Evolutionary conservation across 2,888 invertebrate species (phyloP), one percentile per base, ranked within the genome.

Genomic region (Catocala fraxini): DNA sequence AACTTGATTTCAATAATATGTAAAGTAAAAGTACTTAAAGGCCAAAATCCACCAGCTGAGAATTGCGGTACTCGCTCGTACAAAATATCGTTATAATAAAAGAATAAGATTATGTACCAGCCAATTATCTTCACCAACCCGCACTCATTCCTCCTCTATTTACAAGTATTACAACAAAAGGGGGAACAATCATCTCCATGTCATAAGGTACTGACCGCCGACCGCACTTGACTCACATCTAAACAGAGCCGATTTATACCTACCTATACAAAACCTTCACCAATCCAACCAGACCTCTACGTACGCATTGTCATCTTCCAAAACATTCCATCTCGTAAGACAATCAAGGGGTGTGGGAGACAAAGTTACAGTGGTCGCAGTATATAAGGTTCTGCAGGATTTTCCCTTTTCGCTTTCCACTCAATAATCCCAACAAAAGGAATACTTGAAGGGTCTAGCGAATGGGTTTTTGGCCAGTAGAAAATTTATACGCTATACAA

Each of bases 401-500:
- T 83, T 85, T 80, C 80, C 79, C 80, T 82, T 84, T 83, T 81
- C 79, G 79, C 74, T 78, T 88, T 85, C 82, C 82, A 82, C 85
- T 85, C 85, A 84, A 87, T 86, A 87, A 84, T 86, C 79, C 70
- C 72, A 79, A 87, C 85, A 87, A 89, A 85, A 81, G 82, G 81
- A 82, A 83, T 83, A 80, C 79, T 81, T 72, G 77, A 82, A 81
- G 73, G 78, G 77, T 80, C 68, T 64, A 59, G 73, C 71, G 77
- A 63, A 72, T 78, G 73, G 73, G 75, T 68, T 75, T 70, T 73
- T 65, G 64, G 65, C 51, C 63, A 74, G 71, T 66, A 71, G 71
- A 75, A 70, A 80, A 82, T 82, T 75, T 82, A 81, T 83, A 64
- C 41, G 69, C 57, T 49, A 48, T 63, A 69, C 65, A 67, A 74